phyloP scores from a whole-genome alignment of 2,113 vertebrate species.

The Pelusios castaneus region DNA sequence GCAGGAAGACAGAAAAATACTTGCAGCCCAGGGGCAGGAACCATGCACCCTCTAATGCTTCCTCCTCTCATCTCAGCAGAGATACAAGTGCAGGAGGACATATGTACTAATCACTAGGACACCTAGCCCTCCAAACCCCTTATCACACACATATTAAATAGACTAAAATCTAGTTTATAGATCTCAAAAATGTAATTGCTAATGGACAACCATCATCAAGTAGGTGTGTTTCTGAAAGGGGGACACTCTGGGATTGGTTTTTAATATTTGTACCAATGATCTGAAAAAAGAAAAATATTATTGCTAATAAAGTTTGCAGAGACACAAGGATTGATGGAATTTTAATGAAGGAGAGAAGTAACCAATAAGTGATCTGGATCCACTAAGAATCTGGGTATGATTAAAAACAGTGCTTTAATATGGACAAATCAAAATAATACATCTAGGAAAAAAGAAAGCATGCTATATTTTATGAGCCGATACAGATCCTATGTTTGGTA shows the following conservation, averaged over 20 bases:
- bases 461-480: not conserved
- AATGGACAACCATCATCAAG: not conserved
- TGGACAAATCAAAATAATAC: not conserved
- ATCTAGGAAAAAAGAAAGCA: not conserved
- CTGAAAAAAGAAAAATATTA: not conserved
- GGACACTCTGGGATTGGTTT: not conserved
- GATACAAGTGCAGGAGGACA: not conserved
- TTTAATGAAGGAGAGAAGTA: not conserved
- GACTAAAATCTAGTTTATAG: not conserved
- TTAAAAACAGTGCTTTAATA: not conserved
- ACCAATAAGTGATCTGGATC: not conserved
- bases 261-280: not conserved
- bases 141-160: not conserved
- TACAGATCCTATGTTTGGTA: not conserved
- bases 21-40: not conserved
- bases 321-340: not conserved
- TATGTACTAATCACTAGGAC: not conserved
- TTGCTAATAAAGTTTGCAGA: not conserved
- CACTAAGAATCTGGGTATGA: not conserved
- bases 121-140: not conserved
- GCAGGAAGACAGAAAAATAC: not conserved
- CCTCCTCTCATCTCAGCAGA: not conserved
- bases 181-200: not conserved
- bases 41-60: not conserved
- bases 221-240: rapidly evolving